Percentiles rank a stretch among this genome's conserved stretches.
Conservation (phyloP, 1,140 invertebrate genomes). For the Propsilocerus akamusi region DNA sequence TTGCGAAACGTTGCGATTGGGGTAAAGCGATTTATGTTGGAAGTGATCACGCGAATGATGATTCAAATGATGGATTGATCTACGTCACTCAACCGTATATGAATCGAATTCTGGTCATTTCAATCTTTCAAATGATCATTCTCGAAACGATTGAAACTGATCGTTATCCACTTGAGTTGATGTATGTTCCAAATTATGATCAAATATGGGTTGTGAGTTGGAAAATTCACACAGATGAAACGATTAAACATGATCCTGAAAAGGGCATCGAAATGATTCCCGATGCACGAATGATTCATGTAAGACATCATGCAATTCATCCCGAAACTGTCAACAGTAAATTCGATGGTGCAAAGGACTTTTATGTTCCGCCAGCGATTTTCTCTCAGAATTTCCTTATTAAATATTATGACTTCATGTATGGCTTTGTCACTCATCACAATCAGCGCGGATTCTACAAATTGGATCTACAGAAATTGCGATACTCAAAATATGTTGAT, state of each 20-base stretch:
- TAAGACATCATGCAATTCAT: constrained; percentile 57
- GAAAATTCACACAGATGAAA: constrained; percentile 30
- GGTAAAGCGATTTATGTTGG: constrained; percentile 54
- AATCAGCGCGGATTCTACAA: constrained; percentile 59
- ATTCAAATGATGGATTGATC: constrained; percentile 47
- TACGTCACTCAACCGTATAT: constrained; percentile 56
- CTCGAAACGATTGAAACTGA: constrained; percentile 56
- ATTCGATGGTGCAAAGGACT: constrained; percentile 32
- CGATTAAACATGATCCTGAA: constrained; percentile 27
- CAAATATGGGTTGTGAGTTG: constrained; percentile 67
- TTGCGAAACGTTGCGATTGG: constrained; percentile 46
- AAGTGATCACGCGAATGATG: neutral
- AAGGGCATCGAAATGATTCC: constrained; percentile 60
- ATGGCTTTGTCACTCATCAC: constrained; percentile 58
- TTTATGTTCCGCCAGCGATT: neutral
- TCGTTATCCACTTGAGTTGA: constrained; percentile 50
- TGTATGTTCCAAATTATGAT: constrained; percentile 54
- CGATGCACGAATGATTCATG: constrained; percentile 49
- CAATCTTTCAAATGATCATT: constrained; percentile 51
- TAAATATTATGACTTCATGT: constrained; percentile 43
- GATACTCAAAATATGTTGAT: constrained; percentile 56
- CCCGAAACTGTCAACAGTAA: constrained; percentile 62
- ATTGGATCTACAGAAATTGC: constrained; percentile 53
- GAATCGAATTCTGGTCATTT: constrained; percentile 52
- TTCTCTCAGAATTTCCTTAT: constrained; percentile 27